Conservation (phyloP, 2,888 invertebrate species). For the Gnatocerus cornutus region DNA sequence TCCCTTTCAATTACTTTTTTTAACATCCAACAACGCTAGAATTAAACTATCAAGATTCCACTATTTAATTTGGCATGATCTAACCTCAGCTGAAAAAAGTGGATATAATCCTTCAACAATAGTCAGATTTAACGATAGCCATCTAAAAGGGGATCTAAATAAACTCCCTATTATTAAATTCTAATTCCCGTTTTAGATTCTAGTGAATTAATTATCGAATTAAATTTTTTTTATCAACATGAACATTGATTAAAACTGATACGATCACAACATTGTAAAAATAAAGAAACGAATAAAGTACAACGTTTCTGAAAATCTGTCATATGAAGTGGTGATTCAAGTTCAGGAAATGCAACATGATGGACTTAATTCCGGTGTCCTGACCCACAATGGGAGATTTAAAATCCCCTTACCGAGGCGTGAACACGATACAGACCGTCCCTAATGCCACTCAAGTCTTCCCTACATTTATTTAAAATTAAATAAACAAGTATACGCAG, state of each 20-base stretch:
- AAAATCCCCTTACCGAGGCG: constrained; percentile 65
- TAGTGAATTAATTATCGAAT: constrained; percentile 17
- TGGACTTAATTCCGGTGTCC: constrained; percentile 51
- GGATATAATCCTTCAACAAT: constrained; percentile 45
- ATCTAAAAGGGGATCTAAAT: constrained; percentile 45
- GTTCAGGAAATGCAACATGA: constrained; percentile 21
- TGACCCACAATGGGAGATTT: constrained; percentile 56
- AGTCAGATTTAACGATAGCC: constrained; percentile 44
- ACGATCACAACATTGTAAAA: neutral
- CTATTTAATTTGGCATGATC: constrained; percentile 48
- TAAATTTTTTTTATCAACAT: constrained; percentile 11
- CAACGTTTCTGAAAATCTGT: neutral
- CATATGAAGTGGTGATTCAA: constrained; percentile 4
- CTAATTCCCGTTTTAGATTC: constrained; percentile 36
- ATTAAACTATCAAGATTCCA: constrained; percentile 40
- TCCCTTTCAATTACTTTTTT: too few species aligned
- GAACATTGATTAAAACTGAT: neutral
- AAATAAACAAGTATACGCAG: constrained; percentile 66
- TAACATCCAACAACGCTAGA: neutral
- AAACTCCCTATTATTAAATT: constrained; percentile 47
- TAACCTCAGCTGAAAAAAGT: constrained; percentile 33
- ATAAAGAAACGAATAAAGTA: neutral
- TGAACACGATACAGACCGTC: constrained; percentile 60
- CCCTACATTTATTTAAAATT: constrained; percentile 65
- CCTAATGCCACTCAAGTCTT: constrained; percentile 62